A percentile compares a stretch with the other conserved stretches of the same genome.
phyloP scores from a whole-genome alignment of 2,888 invertebrate genomes.

The Campoplex capitator region DNA sequence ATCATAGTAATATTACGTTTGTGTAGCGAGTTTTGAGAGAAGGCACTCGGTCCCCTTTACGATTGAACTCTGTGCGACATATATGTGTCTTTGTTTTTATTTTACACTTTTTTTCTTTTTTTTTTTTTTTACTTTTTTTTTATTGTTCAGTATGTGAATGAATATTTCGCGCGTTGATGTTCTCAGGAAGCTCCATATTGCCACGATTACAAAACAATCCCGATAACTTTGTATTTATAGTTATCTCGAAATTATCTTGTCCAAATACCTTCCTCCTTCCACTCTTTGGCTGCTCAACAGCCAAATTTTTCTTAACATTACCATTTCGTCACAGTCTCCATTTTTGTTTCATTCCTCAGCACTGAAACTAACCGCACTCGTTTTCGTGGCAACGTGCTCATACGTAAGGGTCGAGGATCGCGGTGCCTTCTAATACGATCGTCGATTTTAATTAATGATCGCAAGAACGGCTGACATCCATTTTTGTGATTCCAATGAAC shows the following conservation, averaged over 20 bases:
- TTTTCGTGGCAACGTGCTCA: constrained; percentile 82
- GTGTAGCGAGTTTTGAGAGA: constrained; percentile 76
- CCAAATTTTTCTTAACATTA: constrained; percentile 5
- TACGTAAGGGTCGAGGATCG: constrained; percentile 84
- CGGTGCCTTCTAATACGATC: constrained; percentile 82
- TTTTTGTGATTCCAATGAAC: constrained; percentile 83
- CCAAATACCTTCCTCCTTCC: neutral
- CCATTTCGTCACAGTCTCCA: neutral
- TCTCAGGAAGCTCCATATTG: constrained; percentile 81
- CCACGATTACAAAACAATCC: constrained; percentile 78
- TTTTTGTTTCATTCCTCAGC: neutral
- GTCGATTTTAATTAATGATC: constrained; percentile 76
- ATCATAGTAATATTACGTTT: constrained; percentile 74
- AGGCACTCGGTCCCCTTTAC: constrained; percentile 85
- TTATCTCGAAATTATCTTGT: constrained; percentile 1
- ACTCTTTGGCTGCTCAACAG: neutral
- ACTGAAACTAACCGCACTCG: constrained; percentile 59
- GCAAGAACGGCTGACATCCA: constrained; percentile 79
- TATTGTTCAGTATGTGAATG: constrained; percentile 72
- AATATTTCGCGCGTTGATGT: constrained; percentile 81
- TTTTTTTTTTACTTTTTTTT: constrained; percentile 65
- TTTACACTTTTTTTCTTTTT: constrained; percentile 60
- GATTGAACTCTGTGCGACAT: constrained; percentile 82
- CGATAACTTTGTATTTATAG: constrained; percentile 20
- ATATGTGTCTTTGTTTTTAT: constrained; percentile 73